A percentile compares a stretch with the other conserved stretches of the same genome.
These are phyloP conservation scores for Lates japonicus DNA, from an alignment of 2,797 vertebrate genomes.

Conservation along the genomic window DNA sequence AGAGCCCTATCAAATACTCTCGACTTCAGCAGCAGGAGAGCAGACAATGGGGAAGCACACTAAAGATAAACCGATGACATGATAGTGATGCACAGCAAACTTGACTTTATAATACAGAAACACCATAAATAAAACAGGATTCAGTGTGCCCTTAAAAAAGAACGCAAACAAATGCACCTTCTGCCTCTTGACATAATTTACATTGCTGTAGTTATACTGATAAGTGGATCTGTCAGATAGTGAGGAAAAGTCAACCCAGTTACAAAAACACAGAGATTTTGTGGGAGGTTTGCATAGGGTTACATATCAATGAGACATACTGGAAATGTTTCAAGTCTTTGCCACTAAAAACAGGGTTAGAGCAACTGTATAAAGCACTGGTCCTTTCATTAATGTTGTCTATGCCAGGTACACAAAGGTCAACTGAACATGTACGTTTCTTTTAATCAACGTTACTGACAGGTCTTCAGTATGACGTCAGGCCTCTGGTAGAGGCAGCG, in stretches of 20 bases:
- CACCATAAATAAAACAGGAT: constrained; percentile 77
- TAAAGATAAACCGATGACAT: constrained; percentile 77
- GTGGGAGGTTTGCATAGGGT: constrained; percentile 52
- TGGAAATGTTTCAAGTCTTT: constrained; percentile 45
- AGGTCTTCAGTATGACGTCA: constrained; percentile 31
- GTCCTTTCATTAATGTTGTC: constrained; percentile 45
- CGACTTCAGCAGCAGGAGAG: constrained; percentile 75
- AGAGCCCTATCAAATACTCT: constrained; percentile 80
- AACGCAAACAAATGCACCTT: constrained; percentile 68
- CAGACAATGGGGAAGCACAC: constrained; percentile 70
- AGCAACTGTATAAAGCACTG: constrained; percentile 15
- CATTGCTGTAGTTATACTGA: constrained; percentile 72
- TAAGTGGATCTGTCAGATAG: constrained; percentile 74
- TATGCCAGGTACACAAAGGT: constrained; percentile 37
- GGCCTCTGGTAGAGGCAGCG: constrained; percentile 45
- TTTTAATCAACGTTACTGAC: constrained; percentile 45
- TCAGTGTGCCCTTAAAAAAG: constrained; percentile 63
- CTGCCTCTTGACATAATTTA: constrained; percentile 69
- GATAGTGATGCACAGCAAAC: constrained; percentile 74
- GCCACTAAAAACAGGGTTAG: constrained; percentile 18
- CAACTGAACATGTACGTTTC: constrained; percentile 44
- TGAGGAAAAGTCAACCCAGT: constrained; percentile 63
- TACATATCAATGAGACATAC: constrained; percentile 57
- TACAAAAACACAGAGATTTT: constrained; percentile 62
- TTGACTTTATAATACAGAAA: constrained; percentile 74